Base-by-base conservation (phyloP, 2,888 invertebrate genomes). In the Caenorhabditis wallacei region DNA sequence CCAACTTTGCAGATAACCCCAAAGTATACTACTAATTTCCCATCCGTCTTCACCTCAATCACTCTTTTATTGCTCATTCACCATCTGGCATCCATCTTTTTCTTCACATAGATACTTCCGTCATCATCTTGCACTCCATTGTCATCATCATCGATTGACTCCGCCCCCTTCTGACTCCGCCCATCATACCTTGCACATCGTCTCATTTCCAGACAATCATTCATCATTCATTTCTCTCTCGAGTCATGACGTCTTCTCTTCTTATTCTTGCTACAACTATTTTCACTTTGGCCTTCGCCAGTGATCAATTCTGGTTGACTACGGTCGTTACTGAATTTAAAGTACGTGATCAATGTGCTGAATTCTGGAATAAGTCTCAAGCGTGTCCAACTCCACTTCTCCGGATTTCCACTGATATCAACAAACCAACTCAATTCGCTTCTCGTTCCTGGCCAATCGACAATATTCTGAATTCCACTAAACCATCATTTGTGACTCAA, bases 301-400 rank as follows among this genome's bases (percentile, higher is more conserved):
- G 1, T 22, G 51, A 69, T 16, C 68, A 54, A 18, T 64, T 70
- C 35, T 82, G 82, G 82, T 26, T 82, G 35, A 82, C 82, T 11
- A 72, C 72, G 3, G 78, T 72, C 11, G 24, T 82, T 43, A 56
- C 68, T 22, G 78, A 82, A 18, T 66, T 82, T 59, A 51, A 66
- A 61, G 51, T 82, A 18, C 71, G 78, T 20, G 76, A 82, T 43
- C 22, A 82, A 40, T 82, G 82, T 30, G 53, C 72, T 0, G 18
- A 40, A 22, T 82, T 71, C 61, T 82, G 82, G 82, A 68, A 54
- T 22, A 43, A 66, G 10, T 66, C 76, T 20, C 48, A 71, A 7
- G 71, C 59, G 13, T 82, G 82, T 30, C 30, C 59, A 10, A 20
- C 46, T 51, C 82, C 82, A 8, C 43, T 66, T 11, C 13, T 81